phyloP scores from a whole-genome alignment of 2,113 vertebrate genomes.

The Psilopsiagon aymara region DNA sequence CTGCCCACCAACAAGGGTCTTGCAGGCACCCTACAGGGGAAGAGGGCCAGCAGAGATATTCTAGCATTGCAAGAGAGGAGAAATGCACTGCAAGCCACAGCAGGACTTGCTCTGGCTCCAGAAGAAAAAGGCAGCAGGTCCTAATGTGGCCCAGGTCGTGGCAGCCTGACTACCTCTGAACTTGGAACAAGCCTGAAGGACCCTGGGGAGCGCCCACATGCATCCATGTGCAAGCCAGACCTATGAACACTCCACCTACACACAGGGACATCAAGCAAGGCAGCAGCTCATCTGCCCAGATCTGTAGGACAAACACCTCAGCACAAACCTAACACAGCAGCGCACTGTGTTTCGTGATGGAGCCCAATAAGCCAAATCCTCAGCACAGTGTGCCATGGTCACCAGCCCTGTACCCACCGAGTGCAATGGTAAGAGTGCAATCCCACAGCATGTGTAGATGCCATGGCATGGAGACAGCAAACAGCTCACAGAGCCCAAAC shows the following conservation, averaged over 20 bases:
- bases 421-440: accelerated
- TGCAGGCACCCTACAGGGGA: accelerated
- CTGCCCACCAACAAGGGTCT: background rate
- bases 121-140: background rate
- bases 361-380: accelerated
- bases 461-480: accelerated
- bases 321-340: background rate
- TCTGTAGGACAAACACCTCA: background rate
- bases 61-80: background rate
- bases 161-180: background rate
- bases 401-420: accelerated
- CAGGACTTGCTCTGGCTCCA: background rate
- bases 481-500: background rate
- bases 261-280: background rate
- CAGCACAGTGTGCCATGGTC: accelerated
- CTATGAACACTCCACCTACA: background rate
- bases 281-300: accelerated
- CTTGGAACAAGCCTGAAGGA: accelerated
- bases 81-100: accelerated
- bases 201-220: background rate
- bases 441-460: background rate
- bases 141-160: accelerated
- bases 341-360: accelerated
- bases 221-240: accelerated
- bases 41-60: background rate